phyloP scores from a whole-genome alignment of 2,888 invertebrate species.

The Meteorus cinctellus region DNA sequence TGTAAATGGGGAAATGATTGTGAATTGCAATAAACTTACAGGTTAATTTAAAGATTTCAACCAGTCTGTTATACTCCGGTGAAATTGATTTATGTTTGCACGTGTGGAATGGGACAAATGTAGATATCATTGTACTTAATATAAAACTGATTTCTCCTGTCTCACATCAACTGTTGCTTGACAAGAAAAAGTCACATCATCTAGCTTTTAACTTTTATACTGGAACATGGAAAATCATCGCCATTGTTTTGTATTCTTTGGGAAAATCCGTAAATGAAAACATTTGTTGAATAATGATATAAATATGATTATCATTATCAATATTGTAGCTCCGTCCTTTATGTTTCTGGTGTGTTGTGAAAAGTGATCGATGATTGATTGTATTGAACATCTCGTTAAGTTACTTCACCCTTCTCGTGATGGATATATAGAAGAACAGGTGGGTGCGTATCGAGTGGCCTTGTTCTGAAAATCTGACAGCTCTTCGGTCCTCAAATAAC shows the following conservation, averaged over 20 bases:
- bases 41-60: not conserved
- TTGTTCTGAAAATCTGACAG: slow-evolving; percentile 64
- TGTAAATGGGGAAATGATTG: not conserved
- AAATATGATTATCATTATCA: slow-evolving; percentile 57
- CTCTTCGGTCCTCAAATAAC: slow-evolving; percentile 41
- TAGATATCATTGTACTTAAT: slow-evolving; percentile 23
- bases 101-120: not conserved
- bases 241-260: slow-evolving; percentile 26
- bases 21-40: not conserved
- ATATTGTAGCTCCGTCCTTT: slow-evolving; percentile 70
- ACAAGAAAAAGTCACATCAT: slow-evolving; percentile 2
- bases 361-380: slow-evolving; percentile 65
- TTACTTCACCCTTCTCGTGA: slow-evolving; percentile 18
- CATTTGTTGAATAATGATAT: slow-evolving; percentile 46
- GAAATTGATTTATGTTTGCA: not conserved
- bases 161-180: not conserved
- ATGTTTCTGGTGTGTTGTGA: slow-evolving; percentile 45
- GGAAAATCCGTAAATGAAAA: slow-evolving; percentile 10
- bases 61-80: not conserved
- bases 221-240: slow-evolving; percentile 35
- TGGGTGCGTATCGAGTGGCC: slow-evolving; percentile 66
- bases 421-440: slow-evolving; percentile 49
- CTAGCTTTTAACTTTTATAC: slow-evolving; percentile 46
- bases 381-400: slow-evolving; percentile 62
- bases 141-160: not conserved